Base-by-base conservation (phyloP, 2,888 invertebrate species). In the Meiosimyza platycephala region DNA sequence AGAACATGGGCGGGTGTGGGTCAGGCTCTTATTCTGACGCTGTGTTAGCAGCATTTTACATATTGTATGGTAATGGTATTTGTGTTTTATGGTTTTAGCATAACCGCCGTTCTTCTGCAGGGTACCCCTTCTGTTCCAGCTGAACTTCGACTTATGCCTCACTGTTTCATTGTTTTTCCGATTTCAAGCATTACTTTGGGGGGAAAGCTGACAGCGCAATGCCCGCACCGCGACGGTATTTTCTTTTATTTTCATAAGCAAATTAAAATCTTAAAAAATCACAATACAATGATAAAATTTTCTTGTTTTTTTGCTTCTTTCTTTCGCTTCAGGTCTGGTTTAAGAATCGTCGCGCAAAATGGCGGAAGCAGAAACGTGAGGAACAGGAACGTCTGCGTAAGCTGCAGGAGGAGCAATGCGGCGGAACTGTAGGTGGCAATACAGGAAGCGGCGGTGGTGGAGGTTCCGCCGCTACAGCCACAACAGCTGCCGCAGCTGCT, bases 331-430 rank as follows among this genome's bases (percentile, higher is more conserved):
- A 97, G 97, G 97, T 97, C 13, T 97, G 97, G 97, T 97, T 97
- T 88, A 97, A 97, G 88, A 97, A 97, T 86, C 91, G 97, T 22
- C 90, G 97, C 54, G 97, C 97, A 79, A 98, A 97, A 89, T 97
- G 97, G 97, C 92, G 97, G 79, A 97, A 97, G 84, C 96, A 96
- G 86, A 97, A 97, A 86, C 92, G 97, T 3, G 97, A 94, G 85
- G 93, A 94, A 85, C 93, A 95, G 87, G 94, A 95, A 87, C 89
- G 95, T 74, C 88, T 95, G 79, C 90, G 95, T 74, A 94, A 95
- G 87, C 86, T 95, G 75, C 95, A 95, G 84, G 93, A 95, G 86
- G 95, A 95, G 85, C 91, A 94, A 76, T 85, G 86, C 62, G 81
- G 80, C 74, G 83, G 82, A 70, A 79, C 79, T 73, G 77, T 57